Evolutionary conservation across 1,140 invertebrate species (phyloP), one percentile per base, ranked within the genome.

Genomic region (Mya arenaria): DNA sequence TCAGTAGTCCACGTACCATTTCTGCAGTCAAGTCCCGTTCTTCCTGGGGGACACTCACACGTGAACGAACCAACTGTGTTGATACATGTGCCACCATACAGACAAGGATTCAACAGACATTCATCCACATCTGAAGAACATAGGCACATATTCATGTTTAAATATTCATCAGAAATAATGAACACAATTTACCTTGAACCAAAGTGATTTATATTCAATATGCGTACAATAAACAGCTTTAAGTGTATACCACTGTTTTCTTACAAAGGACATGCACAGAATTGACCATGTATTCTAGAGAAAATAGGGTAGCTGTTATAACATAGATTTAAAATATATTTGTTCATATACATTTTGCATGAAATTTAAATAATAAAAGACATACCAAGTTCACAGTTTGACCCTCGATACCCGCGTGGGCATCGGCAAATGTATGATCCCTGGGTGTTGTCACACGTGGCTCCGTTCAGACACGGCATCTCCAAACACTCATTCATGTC

Each of bases 351-450:
- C n/a, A n/a, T n/a, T n/a, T n/a, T n/a, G n/a, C n/a, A n/a, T n/a
- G n/a, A n/a, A n/a, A n/a, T n/a, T n/a, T n/a, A n/a, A n/a, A n/a
- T n/a, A n/a, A n/a, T n/a, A n/a, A n/a, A n/a, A n/a, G n/a, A n/a
- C n/a, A n/a, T n/a, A n/a, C n/a, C n/a, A n/a, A n/a, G n/a, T n/a
- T 86, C 82, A 85, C 90, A 91, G 3, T 74, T 74, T 30, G 73
- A 48, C 44, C 90, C 90, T 4, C 84, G 88, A 87, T 89, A 90
- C 4, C 90, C 90, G 6, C 85, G 77, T 6, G 82, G 65, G 85
- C 90, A 91, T 58, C 87, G 84, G 74, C 90, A 91, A 17, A 78
- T 85, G 71, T 87, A 91, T 1, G 85, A 87, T 17, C 82, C 86
- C 19, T 85, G 82, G 8, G 86, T 83, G 77, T 90, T 86, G 30